Percentiles rank a stretch among this genome's conserved stretches.
Evolutionary conservation across 2,113 vertebrate species (phyloP).

Genomic region (Amia ocellicauda): DNA sequence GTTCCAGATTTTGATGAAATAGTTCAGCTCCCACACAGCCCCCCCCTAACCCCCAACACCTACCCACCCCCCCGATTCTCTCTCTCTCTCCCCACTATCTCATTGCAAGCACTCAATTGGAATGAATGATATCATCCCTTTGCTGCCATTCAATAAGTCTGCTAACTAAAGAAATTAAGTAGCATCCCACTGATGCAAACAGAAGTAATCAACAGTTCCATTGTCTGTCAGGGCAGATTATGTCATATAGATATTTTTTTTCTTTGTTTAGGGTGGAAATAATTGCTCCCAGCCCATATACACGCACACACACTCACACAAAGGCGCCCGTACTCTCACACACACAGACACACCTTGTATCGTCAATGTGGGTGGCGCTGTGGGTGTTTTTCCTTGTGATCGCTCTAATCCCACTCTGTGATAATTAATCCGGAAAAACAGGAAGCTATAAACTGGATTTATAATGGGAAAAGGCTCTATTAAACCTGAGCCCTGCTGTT

Average conservation of each 20-base stretch:
- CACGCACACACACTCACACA: constrained; percentile 18
- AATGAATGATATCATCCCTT: constrained; percentile 44
- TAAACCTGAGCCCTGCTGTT: constrained; percentile 75
- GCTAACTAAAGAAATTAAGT: constrained; percentile 43
- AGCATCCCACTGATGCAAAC: constrained; percentile 36
- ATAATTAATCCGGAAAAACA: constrained; percentile 82
- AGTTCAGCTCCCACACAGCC: constrained; percentile 20
- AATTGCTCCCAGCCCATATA: not conserved
- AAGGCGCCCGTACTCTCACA: too few species aligned
- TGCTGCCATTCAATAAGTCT: constrained; percentile 40
- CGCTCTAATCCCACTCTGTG: constrained; percentile 82
- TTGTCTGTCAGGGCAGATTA: not conserved
- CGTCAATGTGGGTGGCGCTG: constrained; percentile 30
- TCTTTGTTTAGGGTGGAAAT: not conserved
- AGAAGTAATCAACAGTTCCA: constrained; percentile 17
- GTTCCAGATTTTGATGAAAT: constrained; percentile 29
- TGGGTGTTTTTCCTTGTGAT: constrained; percentile 34
- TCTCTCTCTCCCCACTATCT: constrained; percentile 18
- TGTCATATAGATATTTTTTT: not conserved
- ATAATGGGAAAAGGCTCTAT: constrained; percentile 78
- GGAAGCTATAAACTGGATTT: constrained; percentile 86
- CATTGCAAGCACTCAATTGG: constrained; percentile 41
- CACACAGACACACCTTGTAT: constrained; percentile 11
- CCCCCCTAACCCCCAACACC: constrained; percentile 1
- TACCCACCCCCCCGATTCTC: not conserved